Evolutionary conservation across 2,113 vertebrate genomes (phyloP).

Genomic region (Aspiorhynchus laticeps): DNA sequence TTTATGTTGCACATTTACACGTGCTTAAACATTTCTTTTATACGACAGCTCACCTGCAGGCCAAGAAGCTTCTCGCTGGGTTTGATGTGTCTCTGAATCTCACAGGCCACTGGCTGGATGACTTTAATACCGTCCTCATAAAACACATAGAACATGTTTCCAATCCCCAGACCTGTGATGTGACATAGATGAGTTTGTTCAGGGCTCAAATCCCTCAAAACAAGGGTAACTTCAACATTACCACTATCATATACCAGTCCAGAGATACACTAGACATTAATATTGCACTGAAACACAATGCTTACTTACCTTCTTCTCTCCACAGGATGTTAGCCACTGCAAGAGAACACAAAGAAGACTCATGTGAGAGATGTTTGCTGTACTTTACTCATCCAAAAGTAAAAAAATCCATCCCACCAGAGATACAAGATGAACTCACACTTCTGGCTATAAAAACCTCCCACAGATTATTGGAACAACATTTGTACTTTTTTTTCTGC

Average conservation of each 20-base stretch:
- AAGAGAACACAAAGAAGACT: conserved; percentile 61
- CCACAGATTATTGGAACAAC: conserved; percentile 13
- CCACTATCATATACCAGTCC: background rate
- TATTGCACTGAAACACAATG: conserved; percentile 52
- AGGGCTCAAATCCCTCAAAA: background rate
- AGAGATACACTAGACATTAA: background rate
- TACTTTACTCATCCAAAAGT: background rate
- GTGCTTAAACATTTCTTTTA: conserved; percentile 20
- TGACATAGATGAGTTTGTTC: conserved; percentile 52
- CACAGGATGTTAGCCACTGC: conserved; percentile 98
- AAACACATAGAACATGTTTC: conserved; percentile 99
- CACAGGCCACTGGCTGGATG: conserved; percentile 96
- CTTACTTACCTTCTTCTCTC: conserved; percentile 98
- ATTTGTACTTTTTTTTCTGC: background rate
- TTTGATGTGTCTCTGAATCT: conserved; percentile 98
- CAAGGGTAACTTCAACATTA: background rate
- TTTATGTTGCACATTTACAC: background rate
- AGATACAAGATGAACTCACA: background rate
- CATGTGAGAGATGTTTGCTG: conserved; percentile 44
- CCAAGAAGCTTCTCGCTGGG: conserved; percentile 94
- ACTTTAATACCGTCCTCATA: conserved; percentile 99
- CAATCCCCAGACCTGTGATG: conserved; percentile 91
- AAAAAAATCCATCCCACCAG: background rate
- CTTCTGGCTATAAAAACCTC: background rate
- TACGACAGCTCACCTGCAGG: conserved; percentile 83